Percentiles rank a stretch among this genome's conserved stretches.
Conservation (phyloP, 53 echinoderm and acorn worm species). For the Luidia sarsii region DNA sequence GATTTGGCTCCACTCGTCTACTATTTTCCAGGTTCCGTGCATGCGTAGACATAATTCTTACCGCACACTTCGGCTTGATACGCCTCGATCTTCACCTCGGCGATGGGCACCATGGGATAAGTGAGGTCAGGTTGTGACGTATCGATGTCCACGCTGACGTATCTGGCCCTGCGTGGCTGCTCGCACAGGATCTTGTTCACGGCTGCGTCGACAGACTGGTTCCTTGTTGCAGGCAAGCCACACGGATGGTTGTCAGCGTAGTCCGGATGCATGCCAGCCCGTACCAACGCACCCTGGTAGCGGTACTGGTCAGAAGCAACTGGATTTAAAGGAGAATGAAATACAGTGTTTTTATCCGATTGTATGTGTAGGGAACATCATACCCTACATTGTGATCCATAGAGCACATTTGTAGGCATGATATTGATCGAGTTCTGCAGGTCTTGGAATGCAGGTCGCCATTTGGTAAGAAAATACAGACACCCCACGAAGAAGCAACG, state of each 20-base stretch:
- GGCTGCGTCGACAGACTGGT: background rate
- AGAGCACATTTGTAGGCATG: too few relatives aligned
- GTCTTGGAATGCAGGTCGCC: too few relatives aligned
- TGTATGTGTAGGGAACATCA: too few relatives aligned
- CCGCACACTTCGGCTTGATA: background rate
- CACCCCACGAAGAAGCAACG: too few relatives aligned
- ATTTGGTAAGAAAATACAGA: too few relatives aligned
- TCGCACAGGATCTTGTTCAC: background rate
- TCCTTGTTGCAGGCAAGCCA: background rate
- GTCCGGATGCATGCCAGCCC: background rate
- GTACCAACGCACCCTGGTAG: background rate
- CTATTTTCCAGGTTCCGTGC: too few relatives aligned
- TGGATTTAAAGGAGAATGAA: too few relatives aligned
- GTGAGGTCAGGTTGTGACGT: background rate
- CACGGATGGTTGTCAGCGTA: slow-evolving; percentile 22
- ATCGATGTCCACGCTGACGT: slow-evolving; percentile 11
- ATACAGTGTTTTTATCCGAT: too few relatives aligned
- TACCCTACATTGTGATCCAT: too few relatives aligned
- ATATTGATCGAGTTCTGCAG: too few relatives aligned
- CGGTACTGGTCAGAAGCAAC: background rate
- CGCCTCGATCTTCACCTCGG: slow-evolving; percentile 7
- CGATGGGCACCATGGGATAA: background rate
- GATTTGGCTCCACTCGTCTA: too few relatives aligned
- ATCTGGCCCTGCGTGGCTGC: background rate
- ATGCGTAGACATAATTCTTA: background rate